These are phyloP conservation scores for Myotis findleyi DNA, from an alignment of 2,797 vertebrate genomes.

Conservation along the genomic window DNA sequence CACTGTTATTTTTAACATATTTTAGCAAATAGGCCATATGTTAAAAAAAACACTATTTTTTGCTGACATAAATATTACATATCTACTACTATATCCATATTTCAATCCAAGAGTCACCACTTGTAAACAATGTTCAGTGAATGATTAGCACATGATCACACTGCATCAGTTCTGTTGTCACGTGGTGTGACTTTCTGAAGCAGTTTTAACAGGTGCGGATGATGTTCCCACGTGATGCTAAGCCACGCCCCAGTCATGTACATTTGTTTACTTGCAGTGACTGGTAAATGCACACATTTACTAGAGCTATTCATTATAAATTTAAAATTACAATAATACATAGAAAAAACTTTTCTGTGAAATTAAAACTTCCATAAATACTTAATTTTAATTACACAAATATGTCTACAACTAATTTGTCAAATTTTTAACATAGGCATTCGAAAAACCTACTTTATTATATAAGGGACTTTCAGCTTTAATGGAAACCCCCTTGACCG, in stretches of 20 bases:
- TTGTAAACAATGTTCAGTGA: not conserved
- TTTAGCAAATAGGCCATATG: not conserved
- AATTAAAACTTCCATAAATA: not conserved
- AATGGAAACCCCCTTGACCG: not conserved
- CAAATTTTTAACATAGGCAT: not conserved
- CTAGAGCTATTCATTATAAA: no score
- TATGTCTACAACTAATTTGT: not conserved
- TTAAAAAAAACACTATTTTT: not conserved
- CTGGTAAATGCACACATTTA: no score
- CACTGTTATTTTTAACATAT: not conserved
- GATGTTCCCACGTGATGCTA: no score
- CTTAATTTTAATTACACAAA: not conserved
- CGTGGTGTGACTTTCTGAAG: not conserved
- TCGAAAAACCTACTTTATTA: not conserved
- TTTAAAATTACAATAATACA: no score
- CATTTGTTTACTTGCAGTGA: no score
- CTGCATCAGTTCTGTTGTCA: not conserved
- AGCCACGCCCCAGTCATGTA: no score
- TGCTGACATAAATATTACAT: not conserved
- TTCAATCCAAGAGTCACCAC: not conserved
- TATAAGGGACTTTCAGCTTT: not conserved
- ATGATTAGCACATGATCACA: not conserved
- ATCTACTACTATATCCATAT: not conserved
- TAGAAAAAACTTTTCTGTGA: not conserved
- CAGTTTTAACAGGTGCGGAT: not conserved